Conservation (phyloP, 2,888 invertebrate species). For the Hydriomena furcata region DNA sequence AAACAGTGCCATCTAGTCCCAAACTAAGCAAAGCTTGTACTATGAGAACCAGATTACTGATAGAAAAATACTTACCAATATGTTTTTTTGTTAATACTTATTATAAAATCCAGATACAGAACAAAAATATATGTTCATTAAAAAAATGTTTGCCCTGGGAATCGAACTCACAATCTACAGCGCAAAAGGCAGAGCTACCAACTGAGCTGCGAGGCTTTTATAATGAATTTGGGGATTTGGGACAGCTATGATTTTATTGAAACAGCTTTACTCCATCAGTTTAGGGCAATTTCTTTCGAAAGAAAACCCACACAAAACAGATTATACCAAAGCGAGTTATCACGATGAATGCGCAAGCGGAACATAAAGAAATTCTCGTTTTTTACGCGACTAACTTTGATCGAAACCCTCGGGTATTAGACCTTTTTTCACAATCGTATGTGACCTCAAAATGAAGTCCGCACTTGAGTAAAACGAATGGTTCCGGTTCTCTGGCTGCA, state of each 20-base stretch:
- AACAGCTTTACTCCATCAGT: not conserved
- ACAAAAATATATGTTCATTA: too few species aligned
- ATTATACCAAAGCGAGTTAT: constrained; percentile 1
- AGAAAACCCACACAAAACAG: not conserved
- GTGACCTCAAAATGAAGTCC: constrained; percentile 26
- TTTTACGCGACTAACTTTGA: constrained; percentile 3
- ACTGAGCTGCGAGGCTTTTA: too few species aligned
- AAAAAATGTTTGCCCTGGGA: too few species aligned
- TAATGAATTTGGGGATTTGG: not conserved
- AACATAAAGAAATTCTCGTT: constrained; percentile 21
- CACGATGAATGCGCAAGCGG: constrained; percentile 2
- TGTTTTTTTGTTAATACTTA: too few species aligned
- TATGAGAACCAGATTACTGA: too few species aligned
- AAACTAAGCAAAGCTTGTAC: too few species aligned
- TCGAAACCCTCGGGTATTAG: constrained; percentile 6
- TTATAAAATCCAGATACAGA: too few species aligned
- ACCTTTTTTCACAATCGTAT: constrained; percentile 23
- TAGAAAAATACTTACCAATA: too few species aligned
- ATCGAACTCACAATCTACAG: too few species aligned
- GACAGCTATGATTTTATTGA: too few species aligned
- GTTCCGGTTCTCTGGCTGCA: constrained; percentile 9
- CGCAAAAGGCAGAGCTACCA: too few species aligned
- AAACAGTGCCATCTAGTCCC: too few species aligned
- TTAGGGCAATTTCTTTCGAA: not conserved
- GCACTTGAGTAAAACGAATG: constrained; percentile 31